Evolutionary conservation across 1,140 invertebrate genomes (phyloP).

Genomic region (Drosophila hydei): DNA sequence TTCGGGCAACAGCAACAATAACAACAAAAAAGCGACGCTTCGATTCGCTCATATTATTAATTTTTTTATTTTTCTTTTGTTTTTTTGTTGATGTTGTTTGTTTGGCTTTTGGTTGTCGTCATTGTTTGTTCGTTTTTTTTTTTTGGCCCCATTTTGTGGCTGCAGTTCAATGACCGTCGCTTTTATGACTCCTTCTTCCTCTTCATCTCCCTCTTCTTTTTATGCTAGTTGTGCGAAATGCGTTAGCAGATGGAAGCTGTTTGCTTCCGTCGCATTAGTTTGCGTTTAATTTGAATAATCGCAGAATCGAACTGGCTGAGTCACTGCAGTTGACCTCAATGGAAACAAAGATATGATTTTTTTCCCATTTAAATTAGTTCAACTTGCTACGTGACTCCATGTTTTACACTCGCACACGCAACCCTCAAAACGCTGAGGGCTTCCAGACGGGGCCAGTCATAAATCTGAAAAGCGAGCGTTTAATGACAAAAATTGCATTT

Average conservation of each 20-base stretch:
- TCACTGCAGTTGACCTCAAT: conserved; percentile 27
- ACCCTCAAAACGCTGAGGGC: conserved; percentile 6
- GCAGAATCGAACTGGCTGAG: conserved; percentile 30
- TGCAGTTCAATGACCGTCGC: conserved; percentile 65
- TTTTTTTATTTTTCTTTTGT: conserved; percentile 14
- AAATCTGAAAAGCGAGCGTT: conserved; percentile 51
- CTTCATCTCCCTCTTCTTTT: conserved; percentile 14
- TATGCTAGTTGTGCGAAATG: too few relatives aligned
- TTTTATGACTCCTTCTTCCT: background rate
- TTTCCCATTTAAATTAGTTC: conserved; percentile 1
- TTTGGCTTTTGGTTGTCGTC: conserved; percentile 29
- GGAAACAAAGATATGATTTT: background rate
- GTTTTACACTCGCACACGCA: background rate
- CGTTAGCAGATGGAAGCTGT: too few relatives aligned
- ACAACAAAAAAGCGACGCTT: conserved; percentile 20
- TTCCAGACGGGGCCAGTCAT: conserved; percentile 54
- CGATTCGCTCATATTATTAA: conserved; percentile 60
- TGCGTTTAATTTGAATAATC: conserved; percentile 45
- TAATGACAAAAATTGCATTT: conserved; percentile 39
- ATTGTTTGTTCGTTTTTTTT: conserved; percentile 48
- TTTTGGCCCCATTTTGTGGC: conserved; percentile 63
- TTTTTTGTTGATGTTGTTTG: conserved; percentile 29
- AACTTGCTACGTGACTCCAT: background rate
- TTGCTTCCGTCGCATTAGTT: conserved; percentile 34
- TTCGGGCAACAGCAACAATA: conserved; percentile 19